Evolutionary conservation across 2,888 invertebrate genomes (phyloP), one percentile per base, ranked within the genome.

Genomic region (Tiliacea citrago): DNA sequence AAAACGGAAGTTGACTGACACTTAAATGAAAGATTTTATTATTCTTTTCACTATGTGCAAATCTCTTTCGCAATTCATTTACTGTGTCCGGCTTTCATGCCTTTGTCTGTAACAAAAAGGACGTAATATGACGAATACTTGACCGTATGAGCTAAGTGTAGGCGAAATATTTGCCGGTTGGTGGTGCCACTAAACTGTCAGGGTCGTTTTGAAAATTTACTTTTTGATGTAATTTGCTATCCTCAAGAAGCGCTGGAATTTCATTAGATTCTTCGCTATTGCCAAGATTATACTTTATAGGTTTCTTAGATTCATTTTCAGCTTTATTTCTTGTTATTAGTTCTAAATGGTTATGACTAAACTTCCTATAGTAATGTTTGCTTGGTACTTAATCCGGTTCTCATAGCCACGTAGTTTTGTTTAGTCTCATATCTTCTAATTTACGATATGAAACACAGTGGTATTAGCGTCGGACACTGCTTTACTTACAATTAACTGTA

Each of bases 101-200:
- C 77, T 83, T 83, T 84, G 83, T 79, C 61, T 58, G 68, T 60
- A 60, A 39, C 55, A 68, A 77, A 84, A 86, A 87, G 77, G 73
- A 82, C 51, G 80, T 72, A n/a, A n/a, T n/a, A 84, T 89, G 88
- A 90, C 86, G 81, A 88, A 85, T 83, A 82, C 73, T 83, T 86
- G 67, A 79, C 83, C 85, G 81, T 85, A 89, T 84, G 81, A 70
- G 84, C 81, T 77, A 83, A 79, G 80, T 78, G 85, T 85, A 87
- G 88, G 87, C 85, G 86, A 87, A 85, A 82, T 61, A 81, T 77
- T 76, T 51, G 60, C 81, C 62, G 57, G 79, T 42, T 55, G 45
- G 29, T 82, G 82, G 79, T 70, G 78, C 78, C 29, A 75, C 42
- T 69, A 78, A 75, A 75, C 66, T 79, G 79, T 80, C 83, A 83